These are phyloP conservation scores for Dasypogon diadema DNA, from an alignment of 2,888 invertebrate species.

Conservation along the genomic window DNA sequence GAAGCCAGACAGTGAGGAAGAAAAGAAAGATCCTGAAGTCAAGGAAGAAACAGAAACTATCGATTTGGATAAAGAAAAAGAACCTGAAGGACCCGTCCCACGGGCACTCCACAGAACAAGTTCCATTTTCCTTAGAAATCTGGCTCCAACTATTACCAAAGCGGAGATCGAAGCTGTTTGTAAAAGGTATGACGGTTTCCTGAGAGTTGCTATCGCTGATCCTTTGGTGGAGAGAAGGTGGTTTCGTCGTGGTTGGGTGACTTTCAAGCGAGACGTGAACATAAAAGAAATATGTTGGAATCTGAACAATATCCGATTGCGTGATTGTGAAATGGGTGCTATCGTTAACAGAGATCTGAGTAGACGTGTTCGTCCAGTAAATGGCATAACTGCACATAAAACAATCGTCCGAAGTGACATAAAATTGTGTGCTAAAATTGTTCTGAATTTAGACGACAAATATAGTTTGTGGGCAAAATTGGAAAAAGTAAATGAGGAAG, in stretches of 20 bases:
- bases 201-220: slow-evolving; percentile 96
- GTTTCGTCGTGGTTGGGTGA: slow-evolving; percentile 98
- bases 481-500: neutral
- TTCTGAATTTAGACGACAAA: slow-evolving; percentile 89
- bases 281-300: slow-evolving; percentile 99
- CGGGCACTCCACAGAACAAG: slow-evolving; percentile 93
- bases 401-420: slow-evolving; percentile 92
- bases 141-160: slow-evolving; percentile 95
- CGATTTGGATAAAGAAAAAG: slow-evolving; percentile 69
- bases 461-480: slow-evolving; percentile 79
- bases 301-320: slow-evolving; percentile 87
- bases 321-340: slow-evolving; percentile 74
- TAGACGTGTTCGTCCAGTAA: slow-evolving; percentile 91
- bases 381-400: slow-evolving; percentile 90
- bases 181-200: slow-evolving; percentile 91
- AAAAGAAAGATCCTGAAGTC: slow-evolving; percentile 58
- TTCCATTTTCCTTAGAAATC: slow-evolving; percentile 95
- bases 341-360: slow-evolving; percentile 96
- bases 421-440: slow-evolving; percentile 90
- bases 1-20: slow-evolving; percentile 55
- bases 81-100: slow-evolving; percentile 69
- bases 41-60: slow-evolving; percentile 66
- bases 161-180: slow-evolving; percentile 97
- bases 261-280: slow-evolving; percentile 95
- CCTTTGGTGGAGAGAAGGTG: slow-evolving; percentile 96